phyloP scores from a whole-genome alignment of 2,888 invertebrate genomes.

The Polia nebulosa region DNA sequence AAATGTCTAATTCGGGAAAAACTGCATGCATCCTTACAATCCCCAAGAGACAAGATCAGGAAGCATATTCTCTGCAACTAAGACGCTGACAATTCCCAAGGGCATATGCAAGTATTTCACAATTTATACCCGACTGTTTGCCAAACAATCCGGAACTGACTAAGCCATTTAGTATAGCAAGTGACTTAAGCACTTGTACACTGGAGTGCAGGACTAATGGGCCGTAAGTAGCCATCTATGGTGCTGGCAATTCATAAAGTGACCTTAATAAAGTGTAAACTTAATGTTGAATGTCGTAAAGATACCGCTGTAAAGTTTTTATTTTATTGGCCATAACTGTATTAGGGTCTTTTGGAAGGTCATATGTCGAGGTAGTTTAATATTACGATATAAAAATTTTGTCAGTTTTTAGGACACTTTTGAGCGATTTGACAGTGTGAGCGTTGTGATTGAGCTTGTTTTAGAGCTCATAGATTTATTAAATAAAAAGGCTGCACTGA shows the following conservation, averaged over 20 bases:
- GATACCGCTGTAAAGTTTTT: slow-evolving; percentile 62
- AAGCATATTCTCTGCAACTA: not conserved
- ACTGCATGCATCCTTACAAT: not conserved
- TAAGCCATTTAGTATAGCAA: slow-evolving; percentile 35
- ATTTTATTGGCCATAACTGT: slow-evolving; percentile 58
- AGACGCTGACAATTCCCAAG: slow-evolving; percentile 4
- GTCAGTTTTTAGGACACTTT: not conserved
- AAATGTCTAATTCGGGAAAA: too few relatives aligned
- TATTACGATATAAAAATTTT: not conserved
- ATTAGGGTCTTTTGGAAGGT: slow-evolving; percentile 35
- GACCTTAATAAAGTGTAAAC: slow-evolving; percentile 68
- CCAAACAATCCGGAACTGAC: slow-evolving; percentile 33
- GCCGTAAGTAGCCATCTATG: slow-evolving; percentile 45
- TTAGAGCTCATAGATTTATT: too few relatives aligned
- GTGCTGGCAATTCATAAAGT: slow-evolving; percentile 57
- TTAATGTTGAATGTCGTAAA: slow-evolving; percentile 67
- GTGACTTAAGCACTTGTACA: slow-evolving; percentile 34
- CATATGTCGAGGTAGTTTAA: slow-evolving; percentile 9
- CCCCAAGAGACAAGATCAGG: not conserved
- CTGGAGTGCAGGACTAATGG: slow-evolving; percentile 54
- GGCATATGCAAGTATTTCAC: slow-evolving; percentile 1
- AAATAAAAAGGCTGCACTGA: too few relatives aligned
- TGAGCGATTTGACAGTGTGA: too few relatives aligned
- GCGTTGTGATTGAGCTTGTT: not conserved
- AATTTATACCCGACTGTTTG: slow-evolving; percentile 14